These are phyloP conservation scores for Sinocyclocheilus grahami DNA, from an alignment of 2,113 vertebrate species.

Conservation along the genomic window DNA sequence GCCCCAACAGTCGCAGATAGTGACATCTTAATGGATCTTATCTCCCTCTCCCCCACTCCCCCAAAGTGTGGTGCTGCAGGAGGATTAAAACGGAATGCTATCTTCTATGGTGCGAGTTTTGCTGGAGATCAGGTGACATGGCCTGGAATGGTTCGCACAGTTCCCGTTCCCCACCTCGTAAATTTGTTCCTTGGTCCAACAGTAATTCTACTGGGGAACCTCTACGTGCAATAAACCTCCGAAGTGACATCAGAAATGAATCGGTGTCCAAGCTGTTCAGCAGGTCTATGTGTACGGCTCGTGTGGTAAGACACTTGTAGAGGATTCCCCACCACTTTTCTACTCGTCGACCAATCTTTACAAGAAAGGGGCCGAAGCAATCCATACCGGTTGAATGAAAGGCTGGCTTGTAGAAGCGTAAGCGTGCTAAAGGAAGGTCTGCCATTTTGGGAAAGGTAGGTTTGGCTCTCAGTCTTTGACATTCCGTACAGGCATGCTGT, in stretches of 20 bases:
- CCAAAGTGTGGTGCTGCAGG: no score
- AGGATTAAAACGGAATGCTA: no score
- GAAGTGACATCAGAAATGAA: background rate
- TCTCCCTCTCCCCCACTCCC: no score
- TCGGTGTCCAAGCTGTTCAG: background rate
- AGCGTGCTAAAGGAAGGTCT: slow-evolving; percentile 28
- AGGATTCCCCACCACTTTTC: background rate
- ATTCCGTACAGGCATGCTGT: slow-evolving; percentile 25
- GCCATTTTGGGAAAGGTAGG: slow-evolving; percentile 36
- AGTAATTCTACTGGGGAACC: background rate
- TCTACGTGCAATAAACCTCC: background rate
- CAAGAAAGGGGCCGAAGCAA: no score
- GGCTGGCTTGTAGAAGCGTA: background rate
- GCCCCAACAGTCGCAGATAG: no score
- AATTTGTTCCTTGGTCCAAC: background rate
- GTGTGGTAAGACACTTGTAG: background rate
- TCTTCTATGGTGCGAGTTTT: no score
- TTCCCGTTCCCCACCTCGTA: no score
- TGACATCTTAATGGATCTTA: no score
- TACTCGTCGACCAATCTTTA: background rate
- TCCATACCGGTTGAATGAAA: slow-evolving; percentile 40
- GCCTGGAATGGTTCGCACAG: no score
- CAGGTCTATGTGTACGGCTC: no score
- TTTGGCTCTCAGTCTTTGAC: slow-evolving; percentile 3
- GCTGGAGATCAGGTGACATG: no score